A percentile compares a stretch with the other conserved stretches of the same genome.
These are phyloP conservation scores for Nycticebus coucang DNA, from an alignment of 2,113 vertebrate genomes.

Conservation along the genomic window DNA sequence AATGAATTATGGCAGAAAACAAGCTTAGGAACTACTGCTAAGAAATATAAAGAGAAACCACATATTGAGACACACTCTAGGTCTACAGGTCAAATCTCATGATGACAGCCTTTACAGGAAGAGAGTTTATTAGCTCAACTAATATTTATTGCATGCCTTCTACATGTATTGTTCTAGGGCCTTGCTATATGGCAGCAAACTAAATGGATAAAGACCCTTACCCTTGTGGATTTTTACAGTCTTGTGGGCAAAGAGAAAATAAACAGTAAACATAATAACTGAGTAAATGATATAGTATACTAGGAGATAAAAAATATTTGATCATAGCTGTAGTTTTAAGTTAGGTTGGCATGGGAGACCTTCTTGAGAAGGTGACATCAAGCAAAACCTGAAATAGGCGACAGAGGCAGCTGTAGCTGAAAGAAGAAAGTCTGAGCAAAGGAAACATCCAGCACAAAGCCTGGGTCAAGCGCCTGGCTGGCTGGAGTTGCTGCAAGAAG, in stretches of 20 bases:
- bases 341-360: background rate
- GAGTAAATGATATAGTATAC: background rate
- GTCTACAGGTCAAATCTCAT: constrained; percentile 11
- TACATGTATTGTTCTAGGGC: background rate
- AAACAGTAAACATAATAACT: constrained; percentile 28
- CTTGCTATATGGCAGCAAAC: background rate
- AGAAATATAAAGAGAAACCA: constrained; percentile 33
- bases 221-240: background rate
- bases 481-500: background rate
- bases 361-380: constrained; percentile 12
- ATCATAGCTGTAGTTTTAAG: constrained; percentile 26
- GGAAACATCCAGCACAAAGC: background rate
- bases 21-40: background rate
- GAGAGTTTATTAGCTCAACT: background rate
- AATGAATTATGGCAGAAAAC: constrained; percentile 11
- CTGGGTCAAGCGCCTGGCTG: background rate
- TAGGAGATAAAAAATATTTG: background rate
- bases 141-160: background rate
- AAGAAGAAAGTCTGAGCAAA: background rate
- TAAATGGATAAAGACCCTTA: background rate
- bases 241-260: background rate
- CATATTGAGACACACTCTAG: constrained; percentile 12
- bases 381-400: background rate
- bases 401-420: background rate
- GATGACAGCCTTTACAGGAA: constrained; percentile 13